Conservation (phyloP, 2,113 vertebrate genomes). For the Cathartes aura region DNA sequence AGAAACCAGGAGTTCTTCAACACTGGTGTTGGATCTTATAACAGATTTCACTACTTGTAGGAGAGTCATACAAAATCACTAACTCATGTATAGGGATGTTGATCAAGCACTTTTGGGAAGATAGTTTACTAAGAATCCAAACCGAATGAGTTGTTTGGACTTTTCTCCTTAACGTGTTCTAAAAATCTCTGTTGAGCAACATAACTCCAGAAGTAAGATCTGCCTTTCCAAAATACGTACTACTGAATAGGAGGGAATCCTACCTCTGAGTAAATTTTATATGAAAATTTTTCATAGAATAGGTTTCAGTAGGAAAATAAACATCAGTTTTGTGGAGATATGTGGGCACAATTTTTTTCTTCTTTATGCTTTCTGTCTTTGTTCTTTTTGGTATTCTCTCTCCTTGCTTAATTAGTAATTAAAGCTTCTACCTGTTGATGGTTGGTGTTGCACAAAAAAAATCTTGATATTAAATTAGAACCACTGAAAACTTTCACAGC, state of each 20-base stretch:
- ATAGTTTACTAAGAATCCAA: background rate
- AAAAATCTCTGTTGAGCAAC: background rate
- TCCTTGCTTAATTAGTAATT: background rate
- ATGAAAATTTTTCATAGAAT: background rate
- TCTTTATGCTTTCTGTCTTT: background rate
- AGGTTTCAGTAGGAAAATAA: background rate
- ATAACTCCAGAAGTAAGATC: background rate
- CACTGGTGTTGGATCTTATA: background rate
- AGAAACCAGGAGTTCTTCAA: background rate
- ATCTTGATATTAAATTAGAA: background rate
- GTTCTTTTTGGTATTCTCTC: background rate
- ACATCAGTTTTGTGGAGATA: background rate
- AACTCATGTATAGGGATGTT: fast-evolving
- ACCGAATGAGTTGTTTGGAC: background rate
- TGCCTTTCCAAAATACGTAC: fast-evolving
- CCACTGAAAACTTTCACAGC: background rate
- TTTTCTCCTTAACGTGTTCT: background rate
- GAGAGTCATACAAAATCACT: background rate
- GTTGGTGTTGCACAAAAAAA: background rate
- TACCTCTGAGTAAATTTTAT: background rate
- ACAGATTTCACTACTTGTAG: background rate
- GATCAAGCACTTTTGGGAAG: background rate
- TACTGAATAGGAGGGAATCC: background rate
- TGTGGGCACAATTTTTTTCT: background rate
- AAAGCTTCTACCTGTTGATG: background rate